phyloP scores from a whole-genome alignment of 2,888 invertebrate genomes.

The Dynastes tityus region DNA sequence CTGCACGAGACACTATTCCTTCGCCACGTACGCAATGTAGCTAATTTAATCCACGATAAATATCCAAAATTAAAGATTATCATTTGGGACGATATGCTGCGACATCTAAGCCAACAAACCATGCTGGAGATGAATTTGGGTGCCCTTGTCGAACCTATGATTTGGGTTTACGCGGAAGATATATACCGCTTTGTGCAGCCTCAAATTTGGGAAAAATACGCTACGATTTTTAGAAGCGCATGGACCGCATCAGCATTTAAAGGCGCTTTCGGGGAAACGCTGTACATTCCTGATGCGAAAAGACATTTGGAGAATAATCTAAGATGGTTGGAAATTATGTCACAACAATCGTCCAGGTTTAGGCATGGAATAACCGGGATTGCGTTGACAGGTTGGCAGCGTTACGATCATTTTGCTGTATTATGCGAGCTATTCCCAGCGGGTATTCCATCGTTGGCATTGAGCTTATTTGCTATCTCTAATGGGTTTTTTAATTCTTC shows the following conservation, averaged over 20 bases:
- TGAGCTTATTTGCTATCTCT: constrained; percentile 74
- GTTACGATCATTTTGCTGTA: constrained; percentile 81
- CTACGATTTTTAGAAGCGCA: constrained; percentile 78
- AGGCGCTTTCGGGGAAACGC: constrained; percentile 82
- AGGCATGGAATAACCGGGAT: constrained; percentile 73
- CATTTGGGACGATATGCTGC: constrained; percentile 88
- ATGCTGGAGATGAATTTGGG: constrained; percentile 78
- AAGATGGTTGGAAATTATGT: constrained; percentile 80
- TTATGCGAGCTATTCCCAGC: constrained; percentile 80
- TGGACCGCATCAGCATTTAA: constrained; percentile 86
- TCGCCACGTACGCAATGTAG: constrained; percentile 76
- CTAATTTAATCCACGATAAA: constrained; percentile 74
- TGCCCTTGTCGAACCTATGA: constrained; percentile 83
- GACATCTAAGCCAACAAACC: constrained; percentile 76
- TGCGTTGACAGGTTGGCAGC: constrained; percentile 76
- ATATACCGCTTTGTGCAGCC: constrained; percentile 74
- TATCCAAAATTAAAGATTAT: constrained; percentile 77
- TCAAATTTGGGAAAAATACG: constrained; percentile 79
- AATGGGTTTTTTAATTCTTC: constrained; percentile 77
- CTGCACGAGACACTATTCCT: constrained; percentile 76
- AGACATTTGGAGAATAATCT: constrained; percentile 82
- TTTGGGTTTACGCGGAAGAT: constrained; percentile 86
- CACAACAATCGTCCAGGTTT: constrained; percentile 74
- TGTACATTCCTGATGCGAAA: constrained; percentile 78
- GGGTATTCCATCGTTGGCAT: constrained; percentile 77